Evolutionary conservation across 1,140 invertebrate species (phyloP), one percentile per base, ranked within the genome.

Genomic region (Leptestheria dahalacensis): DNA sequence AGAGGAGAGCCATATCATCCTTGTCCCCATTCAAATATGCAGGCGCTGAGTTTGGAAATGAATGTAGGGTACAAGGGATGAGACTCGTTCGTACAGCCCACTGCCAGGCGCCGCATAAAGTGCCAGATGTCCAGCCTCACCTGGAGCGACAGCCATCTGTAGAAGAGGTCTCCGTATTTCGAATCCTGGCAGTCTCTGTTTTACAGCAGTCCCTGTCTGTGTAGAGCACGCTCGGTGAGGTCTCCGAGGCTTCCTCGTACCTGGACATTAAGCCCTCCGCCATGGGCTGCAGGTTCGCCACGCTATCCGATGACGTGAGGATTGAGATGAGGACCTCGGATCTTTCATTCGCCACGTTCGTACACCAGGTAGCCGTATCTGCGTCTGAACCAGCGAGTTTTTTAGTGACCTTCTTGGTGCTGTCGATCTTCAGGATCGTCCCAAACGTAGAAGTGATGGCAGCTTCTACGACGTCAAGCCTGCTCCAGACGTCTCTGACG

Each of bases 191-290:
- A n/a, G n/a, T 49, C 1, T 59, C 21, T 49, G 52, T 12, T 15
- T 20, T 57, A 12, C 11, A 59, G 57, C 57, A 59, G 57, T 59
- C 57, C 18, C 57, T n/a, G 49, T 59, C 57, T 10, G 57, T 57
- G 57, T 41, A 56, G 10, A 56, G 28, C 41, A 56, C 54, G 12
- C 23, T 47, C 47, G 41, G 28, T 25, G 6, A 15, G n/a, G 41
- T 23, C n/a, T 41, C 23, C 6, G 11, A n/a, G 24, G 41, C 26
- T 41, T 18, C 21, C 6, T 15, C 18, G 18, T 33, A 56, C 3
- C 54, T 23, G 15, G 4, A 18, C 46, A 47, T 47, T 47, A 12
- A 47, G 46, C n/a, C n/a, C n/a, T 47, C 11, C 46, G 46, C 46
- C 46, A 47, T 47, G 11, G 11, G 46, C 11, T 47, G 11, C 46